Evolutionary conservation across 1,140 invertebrate genomes (phyloP).

Genomic region (Trichogramma pretiosum): DNA sequence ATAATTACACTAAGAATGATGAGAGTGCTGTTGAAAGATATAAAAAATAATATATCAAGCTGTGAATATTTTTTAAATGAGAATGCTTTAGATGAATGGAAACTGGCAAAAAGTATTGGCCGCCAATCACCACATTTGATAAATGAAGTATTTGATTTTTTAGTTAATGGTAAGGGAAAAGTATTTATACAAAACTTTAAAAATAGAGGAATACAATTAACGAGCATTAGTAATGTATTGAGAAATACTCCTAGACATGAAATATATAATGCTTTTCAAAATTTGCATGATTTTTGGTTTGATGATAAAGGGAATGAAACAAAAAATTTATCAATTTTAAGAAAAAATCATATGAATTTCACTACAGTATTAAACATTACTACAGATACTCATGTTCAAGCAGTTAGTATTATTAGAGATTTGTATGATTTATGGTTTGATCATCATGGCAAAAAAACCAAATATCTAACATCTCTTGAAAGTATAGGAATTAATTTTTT

Average conservation of each 20-base stretch:
- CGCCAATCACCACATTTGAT: neutral
- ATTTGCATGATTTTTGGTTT: constrained; percentile 21
- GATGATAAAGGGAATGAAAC: constrained; percentile 21
- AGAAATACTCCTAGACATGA: neutral
- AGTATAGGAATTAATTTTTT: constrained; percentile 17
- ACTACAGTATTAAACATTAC: constrained; percentile 13
- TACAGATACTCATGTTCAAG: constrained; percentile 17
- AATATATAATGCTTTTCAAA: neutral
- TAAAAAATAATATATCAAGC: neutral
- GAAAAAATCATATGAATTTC: constrained; percentile 18
- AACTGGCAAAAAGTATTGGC: constrained; percentile 5
- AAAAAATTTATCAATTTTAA: constrained; percentile 21
- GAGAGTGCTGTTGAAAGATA: constrained; percentile 19
- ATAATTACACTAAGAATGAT: constrained; percentile 11
- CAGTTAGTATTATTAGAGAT: constrained; percentile 17
- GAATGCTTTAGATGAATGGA: neutral
- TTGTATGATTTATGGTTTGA: constrained; percentile 24
- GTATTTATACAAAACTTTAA: neutral
- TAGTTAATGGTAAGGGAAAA: neutral
- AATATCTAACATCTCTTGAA: constrained; percentile 23
- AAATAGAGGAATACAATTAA: constrained; percentile 3
- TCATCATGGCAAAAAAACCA: constrained; percentile 20
- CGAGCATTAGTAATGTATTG: constrained; percentile 11
- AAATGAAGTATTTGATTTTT: neutral
- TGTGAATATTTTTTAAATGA: neutral